Percentiles rank a stretch among this genome's conserved stretches.
Conservation (phyloP, 2,888 invertebrate species). For the Perizoma flavofasciatum region DNA sequence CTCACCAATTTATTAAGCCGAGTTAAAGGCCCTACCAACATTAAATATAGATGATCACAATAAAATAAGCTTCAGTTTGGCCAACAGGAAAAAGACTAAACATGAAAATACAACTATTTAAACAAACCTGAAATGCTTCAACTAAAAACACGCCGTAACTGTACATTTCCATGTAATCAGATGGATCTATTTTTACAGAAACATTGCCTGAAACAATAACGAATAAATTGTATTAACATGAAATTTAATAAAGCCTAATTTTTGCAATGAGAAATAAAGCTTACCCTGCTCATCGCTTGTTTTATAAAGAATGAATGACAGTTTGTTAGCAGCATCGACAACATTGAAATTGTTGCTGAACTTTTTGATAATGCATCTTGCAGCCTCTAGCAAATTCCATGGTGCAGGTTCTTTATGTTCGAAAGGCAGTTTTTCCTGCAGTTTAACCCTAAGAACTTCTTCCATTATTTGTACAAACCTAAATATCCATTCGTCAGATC, state of each 20-base stretch:
- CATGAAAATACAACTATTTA: slow-evolving; percentile 18
- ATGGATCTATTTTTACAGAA: slow-evolving; percentile 69
- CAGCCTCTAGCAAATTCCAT: slow-evolving; percentile 66
- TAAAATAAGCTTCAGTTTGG: no score
- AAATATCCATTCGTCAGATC: slow-evolving; percentile 69
- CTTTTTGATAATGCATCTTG: slow-evolving; percentile 59
- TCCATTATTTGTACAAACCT: slow-evolving; percentile 75
- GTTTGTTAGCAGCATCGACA: slow-evolving; percentile 54
- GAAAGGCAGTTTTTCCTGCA: slow-evolving; percentile 52
- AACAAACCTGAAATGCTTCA: slow-evolving; percentile 53
- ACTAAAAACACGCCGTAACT: slow-evolving; percentile 80
- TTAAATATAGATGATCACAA: no score
- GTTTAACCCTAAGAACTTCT: slow-evolving; percentile 61
- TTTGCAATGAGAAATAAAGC: not conserved
- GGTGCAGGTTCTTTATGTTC: slow-evolving; percentile 53
- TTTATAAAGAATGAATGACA: slow-evolving; percentile 52
- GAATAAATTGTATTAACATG: no score
- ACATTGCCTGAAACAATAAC: slow-evolving; percentile 67
- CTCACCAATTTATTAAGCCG: no score
- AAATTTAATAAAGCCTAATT: no score
- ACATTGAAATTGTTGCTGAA: slow-evolving; percentile 48
- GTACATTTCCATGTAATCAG: slow-evolving; percentile 78
- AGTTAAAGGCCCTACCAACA: no score
- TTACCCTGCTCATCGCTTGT: slow-evolving; percentile 59
- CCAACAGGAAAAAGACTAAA: not conserved